Evolutionary conservation across 2,113 vertebrate species (phyloP), one percentile per base, ranked within the genome.

Genomic region (Archocentrus centrarchus): DNA sequence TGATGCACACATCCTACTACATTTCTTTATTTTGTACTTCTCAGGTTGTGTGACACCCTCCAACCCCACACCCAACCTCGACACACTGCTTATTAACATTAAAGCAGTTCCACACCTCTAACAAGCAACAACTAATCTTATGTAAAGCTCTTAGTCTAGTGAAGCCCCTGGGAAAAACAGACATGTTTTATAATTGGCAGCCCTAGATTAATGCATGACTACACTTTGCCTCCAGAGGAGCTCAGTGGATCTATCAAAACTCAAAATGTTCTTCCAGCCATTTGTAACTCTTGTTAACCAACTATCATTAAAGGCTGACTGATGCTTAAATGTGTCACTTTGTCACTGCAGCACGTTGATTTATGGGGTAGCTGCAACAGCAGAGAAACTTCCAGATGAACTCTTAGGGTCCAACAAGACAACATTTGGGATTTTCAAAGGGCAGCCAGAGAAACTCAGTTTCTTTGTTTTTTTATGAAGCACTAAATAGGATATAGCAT

Each of bases 161-260:
- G 44, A 11, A 73, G 66, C 44, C 44, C 44, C 44, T 53, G 44
- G 27, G 41, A 27, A 20, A 53, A 32, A 53, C 66, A 73, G 66
- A 73, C 10, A 53, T 1, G 30, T 53, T 73, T 73, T 73, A 73
- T 53, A 53, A 53, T 53, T 73, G 66, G 27, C 66, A 73, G 66
- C 66, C 30, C 44, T 20, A 32, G 44, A 73, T 73, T 32, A 73
- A 53, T 73, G 66, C 66, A 73, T 73, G 66, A 73, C 44, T 32
- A 53, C 44, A 53, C 66, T 73, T 27, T 73, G 44, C 47, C 66
- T 73, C 66, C 66, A 32, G 66, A 73, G 66, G 24, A 73, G 44
- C 66, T 73, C 66, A 73, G 17, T 32, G 15, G 10, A 3, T 32
- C 66, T 5, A 73, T 53, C 44, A 53, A 53, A 53, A 53, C 27